phyloP scores from a whole-genome alignment of 2,113 vertebrate genomes.

The Rissa tridactyla region DNA sequence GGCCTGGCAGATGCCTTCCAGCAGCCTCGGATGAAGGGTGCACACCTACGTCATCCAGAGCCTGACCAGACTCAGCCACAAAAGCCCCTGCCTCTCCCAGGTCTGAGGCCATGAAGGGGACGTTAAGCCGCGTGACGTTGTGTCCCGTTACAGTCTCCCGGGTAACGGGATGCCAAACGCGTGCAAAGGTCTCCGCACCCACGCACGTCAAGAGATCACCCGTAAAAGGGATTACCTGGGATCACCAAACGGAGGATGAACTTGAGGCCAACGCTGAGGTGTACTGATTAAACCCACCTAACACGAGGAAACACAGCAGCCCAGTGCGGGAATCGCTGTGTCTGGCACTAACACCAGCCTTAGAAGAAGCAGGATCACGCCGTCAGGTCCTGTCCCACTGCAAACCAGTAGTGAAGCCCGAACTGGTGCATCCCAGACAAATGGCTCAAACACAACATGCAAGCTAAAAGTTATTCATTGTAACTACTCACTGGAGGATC shows the following conservation, averaged over 20 bases:
- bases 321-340: not conserved
- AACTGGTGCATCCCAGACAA: not conserved
- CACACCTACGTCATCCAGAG: not conserved
- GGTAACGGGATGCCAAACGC: not conserved
- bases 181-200: not conserved
- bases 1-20: not conserved
- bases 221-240: not conserved
- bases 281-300: not conserved
- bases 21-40: not conserved
- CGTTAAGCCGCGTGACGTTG: not conserved
- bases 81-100: not conserved
- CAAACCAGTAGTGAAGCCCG: not conserved
- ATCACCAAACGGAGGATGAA: not conserved
- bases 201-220: accelerated
- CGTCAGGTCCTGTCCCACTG: not conserved
- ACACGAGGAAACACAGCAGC: accelerated
- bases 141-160: not conserved
- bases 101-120: accelerated
- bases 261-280: not conserved
- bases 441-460: accelerated
- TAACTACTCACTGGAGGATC: not conserved
- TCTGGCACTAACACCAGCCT: accelerated
- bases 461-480: not conserved
- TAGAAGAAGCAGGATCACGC: not conserved
- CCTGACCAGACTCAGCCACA: not conserved